These are phyloP conservation scores for Nematolebias whitei DNA, from an alignment of 2,113 vertebrate species.

Conservation along the genomic window DNA sequence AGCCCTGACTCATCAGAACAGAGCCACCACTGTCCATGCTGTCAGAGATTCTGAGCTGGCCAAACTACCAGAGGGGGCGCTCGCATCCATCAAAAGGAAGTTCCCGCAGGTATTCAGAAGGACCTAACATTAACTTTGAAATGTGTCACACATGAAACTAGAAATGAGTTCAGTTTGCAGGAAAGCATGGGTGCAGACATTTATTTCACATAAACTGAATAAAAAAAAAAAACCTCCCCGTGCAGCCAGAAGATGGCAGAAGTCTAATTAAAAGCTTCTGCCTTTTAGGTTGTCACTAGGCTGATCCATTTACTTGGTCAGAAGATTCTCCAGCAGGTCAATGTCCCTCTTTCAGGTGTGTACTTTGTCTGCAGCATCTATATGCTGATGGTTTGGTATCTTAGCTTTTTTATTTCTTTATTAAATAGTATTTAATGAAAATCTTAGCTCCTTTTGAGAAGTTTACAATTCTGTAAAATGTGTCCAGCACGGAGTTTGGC, in stretches of 20 bases:
- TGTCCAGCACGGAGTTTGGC: slow-evolving; percentile 84
- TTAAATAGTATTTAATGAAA: not conserved
- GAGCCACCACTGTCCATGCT: slow-evolving; percentile 93
- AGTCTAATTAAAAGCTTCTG: not conserved
- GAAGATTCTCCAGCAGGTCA: slow-evolving; percentile 95
- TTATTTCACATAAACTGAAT: not conserved
- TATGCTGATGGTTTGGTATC: not conserved
- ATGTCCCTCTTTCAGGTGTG: slow-evolving; percentile 83
- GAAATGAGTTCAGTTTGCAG: not conserved
- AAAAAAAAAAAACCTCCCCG: no score
- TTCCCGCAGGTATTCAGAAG: slow-evolving; percentile 87
- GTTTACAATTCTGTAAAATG: slow-evolving; percentile 17
- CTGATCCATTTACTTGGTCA: slow-evolving; percentile 93
- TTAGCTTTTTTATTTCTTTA: not conserved
- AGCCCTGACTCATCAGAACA: slow-evolving; percentile 89
- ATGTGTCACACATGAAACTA: not conserved
- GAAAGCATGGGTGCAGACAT: no score
- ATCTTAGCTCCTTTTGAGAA: not conserved
- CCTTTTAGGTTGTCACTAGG: slow-evolving; percentile 89
- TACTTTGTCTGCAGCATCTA: slow-evolving; percentile 1
- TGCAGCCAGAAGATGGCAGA: no score
- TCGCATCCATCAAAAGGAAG: slow-evolving; percentile 93
- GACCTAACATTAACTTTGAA: not conserved
- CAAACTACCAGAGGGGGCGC: slow-evolving; percentile 93
- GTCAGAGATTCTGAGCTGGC: slow-evolving; percentile 94